Evolutionary conservation across 2,113 vertebrate genomes (phyloP).

Genomic region (Mellivora capensis): DNA sequence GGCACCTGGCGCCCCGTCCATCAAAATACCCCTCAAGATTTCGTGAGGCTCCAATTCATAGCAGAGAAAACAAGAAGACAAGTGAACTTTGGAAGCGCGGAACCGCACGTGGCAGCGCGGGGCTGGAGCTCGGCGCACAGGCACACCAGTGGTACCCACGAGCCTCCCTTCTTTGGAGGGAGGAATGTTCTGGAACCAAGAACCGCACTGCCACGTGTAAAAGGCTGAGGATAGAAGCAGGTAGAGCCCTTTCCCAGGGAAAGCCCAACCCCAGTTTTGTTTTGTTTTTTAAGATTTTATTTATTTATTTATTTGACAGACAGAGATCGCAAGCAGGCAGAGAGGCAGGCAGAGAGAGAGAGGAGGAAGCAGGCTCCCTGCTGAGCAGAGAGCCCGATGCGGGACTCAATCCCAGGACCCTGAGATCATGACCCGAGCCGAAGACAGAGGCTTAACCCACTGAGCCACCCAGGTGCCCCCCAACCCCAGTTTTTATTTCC

Average conservation of each 20-base stretch:
- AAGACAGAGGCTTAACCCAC: no score
- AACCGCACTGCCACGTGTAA: not conserved
- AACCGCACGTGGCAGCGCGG: rapidly evolving
- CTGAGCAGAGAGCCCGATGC: no score
- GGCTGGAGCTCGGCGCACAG: not conserved
- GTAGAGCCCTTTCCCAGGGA: not conserved
- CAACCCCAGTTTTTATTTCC: not conserved
- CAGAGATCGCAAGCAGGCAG: no score
- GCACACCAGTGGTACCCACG: not conserved
- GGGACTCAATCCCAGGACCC: no score
- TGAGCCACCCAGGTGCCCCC: no score
- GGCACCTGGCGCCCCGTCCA: not conserved
- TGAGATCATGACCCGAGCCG: no score
- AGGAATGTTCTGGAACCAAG: not conserved
- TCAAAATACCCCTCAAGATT: not conserved
- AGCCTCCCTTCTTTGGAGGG: constrained; percentile 37
- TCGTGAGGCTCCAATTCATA: not conserved
- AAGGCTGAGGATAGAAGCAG: rapidly evolving
- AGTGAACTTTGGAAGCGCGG: not conserved
- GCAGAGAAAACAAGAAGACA: not conserved
- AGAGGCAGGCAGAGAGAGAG: no score
- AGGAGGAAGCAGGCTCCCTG: no score
- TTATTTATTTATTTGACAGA: no score
- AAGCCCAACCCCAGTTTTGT: not conserved
- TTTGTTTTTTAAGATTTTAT: no score